Conservation (phyloP, 35 echinoderm and acorn worm genomes). For the Ophiothrix spiculata region DNA sequence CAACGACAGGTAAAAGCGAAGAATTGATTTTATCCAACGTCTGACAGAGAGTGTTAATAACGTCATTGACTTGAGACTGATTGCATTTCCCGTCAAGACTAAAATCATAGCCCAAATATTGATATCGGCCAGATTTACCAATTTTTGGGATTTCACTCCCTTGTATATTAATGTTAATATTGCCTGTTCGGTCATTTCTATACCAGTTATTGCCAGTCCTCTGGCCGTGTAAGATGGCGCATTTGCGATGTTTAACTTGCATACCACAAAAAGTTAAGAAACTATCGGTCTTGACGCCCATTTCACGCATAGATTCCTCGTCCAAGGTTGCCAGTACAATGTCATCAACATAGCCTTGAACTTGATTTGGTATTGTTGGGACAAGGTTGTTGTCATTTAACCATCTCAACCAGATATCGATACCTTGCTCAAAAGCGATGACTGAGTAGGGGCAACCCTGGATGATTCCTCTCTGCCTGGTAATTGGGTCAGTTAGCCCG, state of each 20-base stretch:
- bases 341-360: neutral
- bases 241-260: neutral
- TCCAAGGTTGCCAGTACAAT: neutral
- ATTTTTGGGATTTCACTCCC: neutral
- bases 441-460: neutral
- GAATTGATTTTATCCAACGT: too few relatives aligned
- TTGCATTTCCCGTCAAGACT: too few relatives aligned
- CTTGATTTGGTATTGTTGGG: neutral
- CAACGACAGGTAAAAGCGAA: too few relatives aligned
- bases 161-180: neutral
- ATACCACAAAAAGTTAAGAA: neutral
- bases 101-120: neutral
- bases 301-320: neutral
- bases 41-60: too few relatives aligned
- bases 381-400: neutral
- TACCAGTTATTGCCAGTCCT: neutral
- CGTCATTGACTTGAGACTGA: too few relatives aligned
- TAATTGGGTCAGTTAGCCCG: neutral
- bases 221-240: neutral
- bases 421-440: neutral
- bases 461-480: neutral
- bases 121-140: neutral
- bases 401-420: neutral
- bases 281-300: neutral
- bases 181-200: neutral